Evolutionary conservation across 2,888 invertebrate genomes (phyloP), one percentile per base, ranked within the genome.

Genomic region (Lissocephala sabroskyi): DNA sequence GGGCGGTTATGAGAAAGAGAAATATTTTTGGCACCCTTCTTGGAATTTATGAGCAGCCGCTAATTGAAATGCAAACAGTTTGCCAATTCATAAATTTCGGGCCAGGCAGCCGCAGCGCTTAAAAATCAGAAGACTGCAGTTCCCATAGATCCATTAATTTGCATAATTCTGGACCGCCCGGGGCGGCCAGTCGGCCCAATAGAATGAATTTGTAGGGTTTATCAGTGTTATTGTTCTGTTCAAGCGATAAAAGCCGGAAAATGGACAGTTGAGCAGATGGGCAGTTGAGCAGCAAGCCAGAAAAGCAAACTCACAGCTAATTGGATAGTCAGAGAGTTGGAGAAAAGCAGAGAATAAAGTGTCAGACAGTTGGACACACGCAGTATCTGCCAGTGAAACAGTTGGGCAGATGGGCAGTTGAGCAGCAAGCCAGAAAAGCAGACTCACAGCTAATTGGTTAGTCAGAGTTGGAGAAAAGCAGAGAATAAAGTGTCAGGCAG

Each of bases 171-270:
- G 10, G 70, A 67, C 76, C 71, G 56, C 76, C 74, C 70, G 70
- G 54, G 3, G 73, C 16, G 65, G 43, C 16, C 75, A 66, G 65
- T 59, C 62, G 16, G 28, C 40, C 32, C 14, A 1, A 14, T 9
- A 16, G n/a, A 32, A 63, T 71, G 62, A 66, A 75, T 75, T 52
- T 59, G 71, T 75, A 53, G 48, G 51, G 48, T 73, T 73, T 73
- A 76, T 71, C 71, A 65, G 52, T 48, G 55, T 73, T 68, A 76
- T 76, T 67, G 62, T 73, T 65, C 76, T 71, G 68, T 73, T 49
- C 52, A 32, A 50, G 40, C 46, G 73, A 70, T 71, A 67, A 51
- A 41, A 33, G 39, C n/a, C 14, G 19, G 10, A 11, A 16, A 39
- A 30, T 17, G 5, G 19, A 42, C 7, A 36, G n/a, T n/a, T n/a